A percentile compares a stretch with the other conserved stretches of the same genome.
These are phyloP conservation scores for Ectemnius cavifrons DNA, from an alignment of 2,888 invertebrate species.

Conservation along the genomic window DNA sequence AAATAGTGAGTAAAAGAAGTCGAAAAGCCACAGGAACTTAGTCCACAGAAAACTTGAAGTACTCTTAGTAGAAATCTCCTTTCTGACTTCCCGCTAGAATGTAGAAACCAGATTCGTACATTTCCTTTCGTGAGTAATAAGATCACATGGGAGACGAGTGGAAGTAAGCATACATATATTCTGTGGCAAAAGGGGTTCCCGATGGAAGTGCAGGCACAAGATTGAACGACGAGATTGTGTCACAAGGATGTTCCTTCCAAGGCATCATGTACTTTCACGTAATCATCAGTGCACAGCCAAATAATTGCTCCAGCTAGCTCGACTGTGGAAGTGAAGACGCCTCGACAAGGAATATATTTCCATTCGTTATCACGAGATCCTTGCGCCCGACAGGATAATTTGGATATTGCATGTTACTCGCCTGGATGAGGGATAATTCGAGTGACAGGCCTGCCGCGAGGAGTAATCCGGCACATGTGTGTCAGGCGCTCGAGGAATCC, in stretches of 20 bases:
- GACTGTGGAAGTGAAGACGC: conserved; percentile 2
- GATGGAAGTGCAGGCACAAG: neutral
- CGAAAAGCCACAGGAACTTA: too few relatives aligned
- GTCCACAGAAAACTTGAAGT: too few relatives aligned
- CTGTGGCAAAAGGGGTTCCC: neutral
- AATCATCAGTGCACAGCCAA: conserved; percentile 55
- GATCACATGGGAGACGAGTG: neutral
- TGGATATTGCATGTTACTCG: conserved; percentile 74
- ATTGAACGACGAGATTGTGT: too few relatives aligned
- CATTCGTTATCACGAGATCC: conserved; percentile 73
- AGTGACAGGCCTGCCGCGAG: conserved; percentile 47
- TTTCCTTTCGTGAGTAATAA: too few relatives aligned
- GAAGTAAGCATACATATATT: neutral
- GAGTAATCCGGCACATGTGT: conserved; percentile 51
- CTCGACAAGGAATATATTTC: conserved; percentile 66
- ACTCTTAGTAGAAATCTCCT: too few relatives aligned
- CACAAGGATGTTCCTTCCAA: neutral
- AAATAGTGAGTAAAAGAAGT: too few relatives aligned
- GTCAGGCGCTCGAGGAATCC: conserved; percentile 4
- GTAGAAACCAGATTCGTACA: too few relatives aligned
- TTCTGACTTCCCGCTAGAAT: too few relatives aligned
- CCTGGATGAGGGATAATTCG: conserved; percentile 73
- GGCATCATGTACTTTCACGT: conserved; percentile 16
- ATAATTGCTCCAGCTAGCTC: conserved; percentile 42
- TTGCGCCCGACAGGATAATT: conserved; percentile 66